Evolutionary conservation across 2,888 invertebrate genomes (phyloP), one percentile per base, ranked within the genome.

Genomic region (Xylocampa areola): DNA sequence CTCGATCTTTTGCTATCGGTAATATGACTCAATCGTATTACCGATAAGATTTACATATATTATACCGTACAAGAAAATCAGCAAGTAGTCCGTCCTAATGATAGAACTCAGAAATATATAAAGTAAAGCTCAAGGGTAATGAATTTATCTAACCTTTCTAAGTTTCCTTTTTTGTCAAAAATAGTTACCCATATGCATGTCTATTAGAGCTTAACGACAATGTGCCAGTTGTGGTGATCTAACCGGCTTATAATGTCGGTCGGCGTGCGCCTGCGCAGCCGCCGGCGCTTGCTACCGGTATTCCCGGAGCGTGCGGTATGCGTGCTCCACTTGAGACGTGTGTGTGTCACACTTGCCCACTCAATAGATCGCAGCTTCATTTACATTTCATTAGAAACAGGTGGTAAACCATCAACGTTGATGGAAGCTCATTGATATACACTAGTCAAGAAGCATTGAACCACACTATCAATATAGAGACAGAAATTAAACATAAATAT

Each of bases 1-100:
- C 58, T 52, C 57, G 61, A 71, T 72, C 77, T 84, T 86, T 84
- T 83, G 76, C 76, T 66, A 57, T 51, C n/a, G n/a, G n/a, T n/a
- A n/a, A n/a, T n/a, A n/a, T n/a, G n/a, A n/a, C n/a, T n/a, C n/a
- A n/a, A n/a, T n/a, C n/a, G n/a, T n/a, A n/a, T n/a, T n/a, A n/a
- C n/a, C n/a, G n/a, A n/a, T n/a, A n/a, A n/a, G n/a, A n/a, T n/a
- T n/a, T n/a, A n/a, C n/a, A n/a, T n/a, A n/a, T n/a, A n/a, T n/a
- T n/a, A n/a, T n/a, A n/a, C n/a, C n/a, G n/a, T n/a, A n/a, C n/a
- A n/a, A n/a, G n/a, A n/a, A n/a, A n/a, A n/a, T n/a, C n/a, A n/a
- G n/a, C n/a, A n/a, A n/a, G n/a, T n/a, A n/a, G n/a, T n/a, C n/a
- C n/a, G n/a, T n/a, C n/a, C n/a, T n/a, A n/a, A n/a, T n/a, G n/a